Base-by-base conservation (phyloP, 2,113 vertebrate species). In the Vulpes lagopus region DNA sequence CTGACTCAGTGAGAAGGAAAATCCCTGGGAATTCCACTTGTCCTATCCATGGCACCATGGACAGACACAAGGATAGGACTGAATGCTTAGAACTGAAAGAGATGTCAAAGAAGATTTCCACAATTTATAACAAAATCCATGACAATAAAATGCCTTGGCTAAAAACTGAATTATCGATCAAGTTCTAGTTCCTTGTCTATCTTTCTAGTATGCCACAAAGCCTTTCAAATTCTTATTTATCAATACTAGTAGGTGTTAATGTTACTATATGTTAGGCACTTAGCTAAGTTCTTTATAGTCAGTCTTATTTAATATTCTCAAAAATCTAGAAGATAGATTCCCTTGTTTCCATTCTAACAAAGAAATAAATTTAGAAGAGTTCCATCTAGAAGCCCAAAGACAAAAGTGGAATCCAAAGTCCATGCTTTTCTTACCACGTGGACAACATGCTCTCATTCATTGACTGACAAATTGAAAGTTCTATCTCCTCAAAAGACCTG, bases 31-130 rank as follows among this genome's bases (percentile, higher is more conserved):
- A 23, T 57, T 93, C 60, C 5, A 20, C 74, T 78, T 89, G 17
- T 49, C 67, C 20, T 25, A 22, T 30, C 12, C 11, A 62, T 0
- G 8, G 30, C 62, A 51, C 6, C 27, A 30, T 1, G 57, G n/a
- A 49, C 43, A 83, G 89, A 94, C 22, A 57, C 25, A 78, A 94
- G 43, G 30, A 49, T 88, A 64, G n/a, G 55, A 90, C 0, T 87
- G 69, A 94, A 95, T 3, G 22, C 32, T 91, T n/a, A 25, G 25
- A 94, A 80, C 62, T 91, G n/a, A 91, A 97, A 90, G 12, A 2
- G 15, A 85, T 65, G 20, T 92, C 71, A 73, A 9, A 65, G 30
- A 55, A 83, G 14, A 65, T 79, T 60, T 35, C 43, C 30, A 71
- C 10, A 60, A 53, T 51, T 89, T 82, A 86, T 78, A 78, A 55